These are phyloP conservation scores for Carassius gibelio DNA, from an alignment of 2,113 vertebrate species.

Conservation along the genomic window DNA sequence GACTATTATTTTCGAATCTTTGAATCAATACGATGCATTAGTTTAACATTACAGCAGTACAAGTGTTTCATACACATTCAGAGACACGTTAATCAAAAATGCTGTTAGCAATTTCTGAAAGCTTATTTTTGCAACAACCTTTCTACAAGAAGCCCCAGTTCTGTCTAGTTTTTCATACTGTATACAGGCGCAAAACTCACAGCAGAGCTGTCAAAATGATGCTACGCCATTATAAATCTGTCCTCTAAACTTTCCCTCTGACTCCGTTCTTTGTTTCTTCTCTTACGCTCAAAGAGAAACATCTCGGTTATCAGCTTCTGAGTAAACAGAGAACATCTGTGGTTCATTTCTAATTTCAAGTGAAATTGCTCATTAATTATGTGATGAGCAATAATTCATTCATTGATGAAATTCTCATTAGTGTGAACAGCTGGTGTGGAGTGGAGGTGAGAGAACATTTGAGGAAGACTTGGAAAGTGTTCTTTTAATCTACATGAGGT, in stretches of 20 bases:
- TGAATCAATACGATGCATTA: neutral
- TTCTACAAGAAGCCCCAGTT: neutral
- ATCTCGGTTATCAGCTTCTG: conserved; percentile 2
- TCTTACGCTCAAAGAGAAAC: neutral
- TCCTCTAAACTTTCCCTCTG: conserved; percentile 1
- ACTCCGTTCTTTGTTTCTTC: neutral
- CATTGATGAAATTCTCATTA: conserved; percentile 12
- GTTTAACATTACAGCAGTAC: neutral
- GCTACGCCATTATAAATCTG: neutral
- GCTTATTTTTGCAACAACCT: neutral
- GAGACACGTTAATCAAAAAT: neutral
- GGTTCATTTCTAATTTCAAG: neutral
- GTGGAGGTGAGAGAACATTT: neutral
- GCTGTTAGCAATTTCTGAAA: neutral
- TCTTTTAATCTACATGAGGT: neutral
- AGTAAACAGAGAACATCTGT: conserved; percentile 5
- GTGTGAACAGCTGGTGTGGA: conserved; percentile 18
- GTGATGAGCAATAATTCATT: conserved; percentile 36
- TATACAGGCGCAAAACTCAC: neutral
- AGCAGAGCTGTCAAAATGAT: neutral
- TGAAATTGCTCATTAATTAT: conserved; percentile 10
- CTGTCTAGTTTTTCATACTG: neutral
- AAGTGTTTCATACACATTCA: neutral
- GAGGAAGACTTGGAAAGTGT: neutral
- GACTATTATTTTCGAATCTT: neutral